phyloP scores from a whole-genome alignment of 2,797 vertebrate species.

The Sphaeramia orbicularis region DNA sequence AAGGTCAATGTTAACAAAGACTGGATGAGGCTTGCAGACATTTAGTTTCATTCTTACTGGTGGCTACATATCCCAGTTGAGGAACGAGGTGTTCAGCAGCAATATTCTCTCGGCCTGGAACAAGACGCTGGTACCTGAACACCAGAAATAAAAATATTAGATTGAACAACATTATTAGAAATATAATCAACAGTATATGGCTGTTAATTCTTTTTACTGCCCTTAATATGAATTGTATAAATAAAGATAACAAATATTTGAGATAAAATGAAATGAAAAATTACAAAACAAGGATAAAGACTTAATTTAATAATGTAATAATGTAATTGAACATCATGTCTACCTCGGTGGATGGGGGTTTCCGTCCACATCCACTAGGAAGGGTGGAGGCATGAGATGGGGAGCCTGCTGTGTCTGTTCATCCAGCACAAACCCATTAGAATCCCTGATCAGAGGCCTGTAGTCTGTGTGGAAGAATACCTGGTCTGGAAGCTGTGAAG shows the following conservation, averaged over 20 bases:
- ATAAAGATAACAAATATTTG: no score
- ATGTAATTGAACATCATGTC: neutral
- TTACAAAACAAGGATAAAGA: no score
- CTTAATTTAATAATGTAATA: no score
- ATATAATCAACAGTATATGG: neutral
- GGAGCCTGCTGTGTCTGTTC: slow-evolving; percentile 99
- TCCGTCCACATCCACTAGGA: slow-evolving; percentile 97
- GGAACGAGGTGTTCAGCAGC: slow-evolving; percentile 95
- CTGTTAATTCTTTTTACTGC: neutral
- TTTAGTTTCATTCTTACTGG: slow-evolving; percentile 86
- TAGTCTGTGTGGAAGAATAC: slow-evolving; percentile 99
- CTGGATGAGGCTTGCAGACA: neutral
- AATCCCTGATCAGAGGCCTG: slow-evolving; percentile 93
- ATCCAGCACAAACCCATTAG: slow-evolving; percentile 95
- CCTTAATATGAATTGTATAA: no score
- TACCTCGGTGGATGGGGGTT: slow-evolving; percentile 96
- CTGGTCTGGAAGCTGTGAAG: slow-evolving; percentile 95
- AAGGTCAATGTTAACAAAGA: no score
- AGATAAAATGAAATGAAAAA: no score
- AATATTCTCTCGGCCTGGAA: slow-evolving; percentile 96
- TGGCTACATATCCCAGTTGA: slow-evolving; percentile 96
- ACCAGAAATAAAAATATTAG: slow-evolving; percentile 3
- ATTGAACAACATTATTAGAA: neutral
- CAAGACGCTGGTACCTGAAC: slow-evolving; percentile 92
- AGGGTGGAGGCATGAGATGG: slow-evolving; percentile 99